Percentiles rank a stretch among this genome's conserved stretches.
phyloP scores from a whole-genome alignment of 2,888 invertebrate genomes.

The Apoderus coryli region DNA sequence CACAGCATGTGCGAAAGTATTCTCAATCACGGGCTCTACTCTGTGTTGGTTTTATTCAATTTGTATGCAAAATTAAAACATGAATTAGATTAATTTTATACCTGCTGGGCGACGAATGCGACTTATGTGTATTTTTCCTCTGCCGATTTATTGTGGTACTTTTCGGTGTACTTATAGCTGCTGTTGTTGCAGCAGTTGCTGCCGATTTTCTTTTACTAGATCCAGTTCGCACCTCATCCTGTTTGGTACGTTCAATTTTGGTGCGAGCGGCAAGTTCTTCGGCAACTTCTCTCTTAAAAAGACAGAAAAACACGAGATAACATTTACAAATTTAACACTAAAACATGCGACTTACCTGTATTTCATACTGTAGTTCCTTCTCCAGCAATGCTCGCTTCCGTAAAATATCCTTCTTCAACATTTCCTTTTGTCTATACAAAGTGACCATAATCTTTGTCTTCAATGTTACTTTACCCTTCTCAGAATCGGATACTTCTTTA shows the following conservation, averaged over 20 bases:
- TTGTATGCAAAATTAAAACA: no score
- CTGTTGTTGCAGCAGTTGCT: constrained; percentile 31
- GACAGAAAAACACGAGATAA: background rate
- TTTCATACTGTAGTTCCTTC: constrained; percentile 78
- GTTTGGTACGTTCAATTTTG: constrained; percentile 53
- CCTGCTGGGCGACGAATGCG: constrained; percentile 12
- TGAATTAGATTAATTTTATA: no score
- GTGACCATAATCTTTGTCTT: constrained; percentile 52
- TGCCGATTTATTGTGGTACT: constrained; percentile 14
- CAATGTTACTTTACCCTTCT: constrained; percentile 37
- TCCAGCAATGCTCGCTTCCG: constrained; percentile 80
- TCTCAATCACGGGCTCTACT: no score
- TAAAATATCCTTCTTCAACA: constrained; percentile 84
- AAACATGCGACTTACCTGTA: constrained; percentile 44
- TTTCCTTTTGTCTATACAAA: constrained; percentile 77
- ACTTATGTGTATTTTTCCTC: constrained; percentile 16
- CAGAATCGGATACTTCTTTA: constrained; percentile 34
- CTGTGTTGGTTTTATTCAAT: no score
- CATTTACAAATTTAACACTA: no score
- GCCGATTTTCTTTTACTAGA: constrained; percentile 40
- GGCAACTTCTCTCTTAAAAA: constrained; percentile 53
- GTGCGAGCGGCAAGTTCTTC: constrained; percentile 56
- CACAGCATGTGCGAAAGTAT: no score
- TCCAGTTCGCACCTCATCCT: constrained; percentile 41
- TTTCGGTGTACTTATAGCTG: constrained; percentile 22